Evolutionary conservation across 2,113 vertebrate species (phyloP), one percentile per base, ranked within the genome.

Genomic region (Phyllostomus discolor): DNA sequence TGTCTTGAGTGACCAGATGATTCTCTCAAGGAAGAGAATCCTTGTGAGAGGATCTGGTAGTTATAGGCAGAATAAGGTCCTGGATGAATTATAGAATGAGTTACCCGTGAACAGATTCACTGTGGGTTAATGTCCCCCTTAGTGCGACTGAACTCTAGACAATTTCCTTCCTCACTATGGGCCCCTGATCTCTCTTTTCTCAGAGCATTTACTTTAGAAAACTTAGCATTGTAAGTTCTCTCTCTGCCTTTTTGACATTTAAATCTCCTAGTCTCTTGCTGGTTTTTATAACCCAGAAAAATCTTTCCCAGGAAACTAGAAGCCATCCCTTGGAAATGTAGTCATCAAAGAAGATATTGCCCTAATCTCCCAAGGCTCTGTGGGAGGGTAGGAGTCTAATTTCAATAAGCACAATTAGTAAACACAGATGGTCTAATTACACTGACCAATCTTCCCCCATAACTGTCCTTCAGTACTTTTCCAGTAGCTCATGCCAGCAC

Each of bases 321-420:
- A 94, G 46, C 22, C 59, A 62, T 85, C 22, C 33, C n/a, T 97
- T 69, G 82, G 38, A 93, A 93, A 86, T 24, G 28, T 16, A 93
- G 50, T 57, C 62, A 41, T 78, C 16, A 89, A 76, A 78, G 80
- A 85, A 43, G 52, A 35, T 81, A 91, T 5, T 59, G 0, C 31
- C 33, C 33, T 9, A 79, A 50, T 83, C 31, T 78, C 7, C 17
- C 31, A 93, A 91, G 38, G 76, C 22, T 80, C 89, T 67, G 28
- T 78, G 46, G 73, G 73, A 94, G n/a, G 48, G 4, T 14, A 95
- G 50, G 82, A 84, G 22, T 38, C 90, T 67, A 52, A 81, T 82
- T 95, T 88, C 85, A 64, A 48, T 46, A 85, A 88, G 24, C n/a
- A 50, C 54, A 62, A 79, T 88, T 93, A 88, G 46, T 62, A 96